phyloP scores from a whole-genome alignment of 2,113 vertebrate species.

The Heterotis niloticus region DNA sequence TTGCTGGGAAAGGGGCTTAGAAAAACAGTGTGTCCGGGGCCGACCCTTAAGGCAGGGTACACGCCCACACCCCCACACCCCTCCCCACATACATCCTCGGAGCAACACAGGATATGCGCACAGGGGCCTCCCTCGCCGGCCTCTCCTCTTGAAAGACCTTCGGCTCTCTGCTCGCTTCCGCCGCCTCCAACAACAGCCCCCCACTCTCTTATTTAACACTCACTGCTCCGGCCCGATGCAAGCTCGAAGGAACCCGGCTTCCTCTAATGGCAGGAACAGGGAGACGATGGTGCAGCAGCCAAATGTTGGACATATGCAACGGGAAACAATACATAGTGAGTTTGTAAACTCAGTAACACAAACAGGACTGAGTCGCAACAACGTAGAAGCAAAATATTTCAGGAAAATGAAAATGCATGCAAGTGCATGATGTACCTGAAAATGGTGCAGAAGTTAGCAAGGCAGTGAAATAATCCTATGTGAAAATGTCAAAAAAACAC shows the following conservation, averaged over 20 bases:
- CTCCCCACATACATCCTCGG: background rate
- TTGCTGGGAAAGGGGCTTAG: constrained; percentile 46
- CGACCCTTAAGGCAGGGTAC: constrained; percentile 8
- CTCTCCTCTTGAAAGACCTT: constrained; percentile 30
- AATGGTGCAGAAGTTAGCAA: too few species aligned
- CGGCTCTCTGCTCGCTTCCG: constrained; percentile 36
- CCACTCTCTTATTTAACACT: constrained; percentile 40
- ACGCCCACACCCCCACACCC: constrained; percentile 13
- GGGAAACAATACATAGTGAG: too few species aligned
- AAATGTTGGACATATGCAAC: too few species aligned
- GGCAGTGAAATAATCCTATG: too few species aligned
- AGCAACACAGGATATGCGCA: constrained; percentile 29
- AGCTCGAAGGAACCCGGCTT: background rate
- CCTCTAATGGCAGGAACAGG: too few species aligned
- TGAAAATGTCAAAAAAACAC: too few species aligned
- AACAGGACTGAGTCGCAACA: too few species aligned
- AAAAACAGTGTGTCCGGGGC: constrained; percentile 5
- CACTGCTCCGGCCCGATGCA: background rate
- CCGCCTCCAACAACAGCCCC: constrained; percentile 21
- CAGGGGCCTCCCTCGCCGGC: constrained; percentile 33
- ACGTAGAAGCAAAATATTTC: too few species aligned
- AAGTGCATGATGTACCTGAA: too few species aligned
- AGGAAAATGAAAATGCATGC: too few species aligned
- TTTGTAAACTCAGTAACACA: too few species aligned
- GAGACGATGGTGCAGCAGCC: too few species aligned